Conservation (phyloP, 1,140 invertebrate species). For the Penaeus japonicus region DNA sequence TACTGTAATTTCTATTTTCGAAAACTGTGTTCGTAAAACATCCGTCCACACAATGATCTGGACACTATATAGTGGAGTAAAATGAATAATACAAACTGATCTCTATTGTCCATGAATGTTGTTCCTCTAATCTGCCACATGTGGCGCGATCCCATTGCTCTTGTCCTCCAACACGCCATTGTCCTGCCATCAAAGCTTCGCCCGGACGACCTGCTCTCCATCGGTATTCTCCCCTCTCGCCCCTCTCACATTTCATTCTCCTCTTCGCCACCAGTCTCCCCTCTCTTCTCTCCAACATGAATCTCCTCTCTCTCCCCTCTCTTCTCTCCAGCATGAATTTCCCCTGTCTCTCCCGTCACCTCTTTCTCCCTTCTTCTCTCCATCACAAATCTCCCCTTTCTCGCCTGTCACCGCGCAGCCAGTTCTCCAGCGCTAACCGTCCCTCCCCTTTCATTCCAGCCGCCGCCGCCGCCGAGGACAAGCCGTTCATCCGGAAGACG, state of each 20-base stretch:
- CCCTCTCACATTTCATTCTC: neutral
- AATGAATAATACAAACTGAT: too few relatives aligned
- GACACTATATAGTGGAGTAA: too few relatives aligned
- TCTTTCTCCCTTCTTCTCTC: neutral
- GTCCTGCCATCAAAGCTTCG: too few relatives aligned
- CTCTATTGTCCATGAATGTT: too few relatives aligned
- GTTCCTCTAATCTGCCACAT: too few relatives aligned
- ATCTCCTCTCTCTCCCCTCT: neutral
- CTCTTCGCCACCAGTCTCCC: neutral
- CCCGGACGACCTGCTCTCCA: too few relatives aligned
- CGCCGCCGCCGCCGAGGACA: neutral
- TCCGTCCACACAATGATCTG: too few relatives aligned
- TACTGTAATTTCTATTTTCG: too few relatives aligned
- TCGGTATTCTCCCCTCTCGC: neutral
- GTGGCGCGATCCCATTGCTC: too few relatives aligned
- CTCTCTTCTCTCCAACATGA: neutral
- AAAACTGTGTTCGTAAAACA: too few relatives aligned
- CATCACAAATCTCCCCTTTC: neutral
- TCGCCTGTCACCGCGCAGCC: too few relatives aligned
- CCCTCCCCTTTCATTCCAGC: neutral
- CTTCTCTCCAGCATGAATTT: neutral
- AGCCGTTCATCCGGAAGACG: constrained; percentile 49
- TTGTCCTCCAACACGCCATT: too few relatives aligned
- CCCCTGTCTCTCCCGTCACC: neutral
- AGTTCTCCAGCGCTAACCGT: neutral